Conservation (phyloP, 2,888 invertebrate genomes). For the Loripinus fragilis region DNA sequence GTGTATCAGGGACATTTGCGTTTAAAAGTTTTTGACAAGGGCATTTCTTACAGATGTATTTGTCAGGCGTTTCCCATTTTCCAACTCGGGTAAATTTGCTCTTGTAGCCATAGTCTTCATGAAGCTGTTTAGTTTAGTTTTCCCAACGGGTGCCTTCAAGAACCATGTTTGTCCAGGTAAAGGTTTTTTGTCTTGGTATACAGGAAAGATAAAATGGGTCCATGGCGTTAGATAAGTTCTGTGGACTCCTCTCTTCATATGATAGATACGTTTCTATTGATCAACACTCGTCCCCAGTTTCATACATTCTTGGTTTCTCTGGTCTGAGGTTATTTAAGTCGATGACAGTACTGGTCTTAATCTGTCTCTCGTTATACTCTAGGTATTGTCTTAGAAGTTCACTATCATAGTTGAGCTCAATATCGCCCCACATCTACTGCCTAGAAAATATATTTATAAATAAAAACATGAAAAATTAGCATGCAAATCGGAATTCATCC, state of each 20-base stretch:
- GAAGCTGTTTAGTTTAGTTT: conserved; percentile 12
- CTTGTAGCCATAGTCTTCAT: conserved; percentile 24
- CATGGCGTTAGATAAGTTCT: neutral
- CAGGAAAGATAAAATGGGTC: conserved; percentile 14
- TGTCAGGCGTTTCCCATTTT: neutral
- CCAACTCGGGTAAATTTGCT: conserved; percentile 10
- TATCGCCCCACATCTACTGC: neutral
- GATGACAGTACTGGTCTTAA: neutral
- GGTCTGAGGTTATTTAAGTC: neutral
- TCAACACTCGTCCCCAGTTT: neutral
- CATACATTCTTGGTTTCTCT: conserved; percentile 7
- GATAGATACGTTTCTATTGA: neutral
- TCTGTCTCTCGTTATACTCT: conserved; percentile 8
- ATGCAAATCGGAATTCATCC: too few species aligned
- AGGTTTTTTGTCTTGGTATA: neutral
- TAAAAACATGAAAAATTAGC: too few species aligned
- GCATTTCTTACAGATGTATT: conserved; percentile 18
- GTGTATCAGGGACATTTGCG: conserved; percentile 23
- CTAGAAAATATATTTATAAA: too few species aligned
- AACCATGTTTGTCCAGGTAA: conserved; percentile 18
- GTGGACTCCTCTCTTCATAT: neutral
- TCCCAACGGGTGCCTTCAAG: conserved; percentile 14
- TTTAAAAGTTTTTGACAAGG: conserved; percentile 27
- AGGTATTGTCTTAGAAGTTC: neutral
- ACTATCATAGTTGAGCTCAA: neutral